Conservation (phyloP, 2,888 invertebrate species). For the Scrobipalpa atriplicella region DNA sequence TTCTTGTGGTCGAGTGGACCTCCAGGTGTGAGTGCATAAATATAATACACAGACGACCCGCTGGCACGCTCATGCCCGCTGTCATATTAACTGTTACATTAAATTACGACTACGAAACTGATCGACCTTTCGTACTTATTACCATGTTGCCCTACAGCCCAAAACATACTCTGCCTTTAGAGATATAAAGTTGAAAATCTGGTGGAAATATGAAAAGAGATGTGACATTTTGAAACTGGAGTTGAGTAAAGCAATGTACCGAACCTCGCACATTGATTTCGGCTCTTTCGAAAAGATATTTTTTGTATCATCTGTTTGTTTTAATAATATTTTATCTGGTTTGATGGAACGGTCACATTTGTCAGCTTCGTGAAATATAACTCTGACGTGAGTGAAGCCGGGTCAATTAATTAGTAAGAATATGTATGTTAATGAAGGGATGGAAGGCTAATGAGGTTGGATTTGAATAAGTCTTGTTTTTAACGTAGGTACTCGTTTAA, state of each 20-base stretch:
- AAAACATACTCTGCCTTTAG: slow-evolving; percentile 41
- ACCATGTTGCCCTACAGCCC: slow-evolving; percentile 44
- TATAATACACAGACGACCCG: slow-evolving; percentile 78
- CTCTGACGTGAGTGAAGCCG: slow-evolving; percentile 62
- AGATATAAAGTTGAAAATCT: slow-evolving; percentile 36
- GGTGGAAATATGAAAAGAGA: slow-evolving; percentile 21
- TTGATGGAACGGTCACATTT: slow-evolving; percentile 81
- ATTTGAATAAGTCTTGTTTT: slow-evolving; percentile 13
- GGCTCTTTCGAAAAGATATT: slow-evolving; percentile 78
- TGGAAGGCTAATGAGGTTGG: slow-evolving; percentile 57
- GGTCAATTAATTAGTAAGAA: slow-evolving; percentile 75
- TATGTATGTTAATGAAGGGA: slow-evolving; percentile 71
- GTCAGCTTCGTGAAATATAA: slow-evolving; percentile 78
- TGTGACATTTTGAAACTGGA: slow-evolving; percentile 45
- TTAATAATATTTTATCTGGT: slow-evolving; percentile 82
- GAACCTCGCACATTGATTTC: slow-evolving; percentile 81
- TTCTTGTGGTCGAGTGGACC: slow-evolving; percentile 55
- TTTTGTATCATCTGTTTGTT: slow-evolving; percentile 82
- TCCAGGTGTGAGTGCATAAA: slow-evolving; percentile 82
- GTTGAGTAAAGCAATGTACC: slow-evolving; percentile 61
- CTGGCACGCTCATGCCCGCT: slow-evolving; percentile 80
- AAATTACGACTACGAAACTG: slow-evolving; percentile 77
- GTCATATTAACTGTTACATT: slow-evolving; percentile 83
- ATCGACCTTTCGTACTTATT: slow-evolving; percentile 70
- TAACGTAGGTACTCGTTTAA: background rate